phyloP scores from a whole-genome alignment of 2,888 invertebrate species.

The Sepiola atlantica region DNA sequence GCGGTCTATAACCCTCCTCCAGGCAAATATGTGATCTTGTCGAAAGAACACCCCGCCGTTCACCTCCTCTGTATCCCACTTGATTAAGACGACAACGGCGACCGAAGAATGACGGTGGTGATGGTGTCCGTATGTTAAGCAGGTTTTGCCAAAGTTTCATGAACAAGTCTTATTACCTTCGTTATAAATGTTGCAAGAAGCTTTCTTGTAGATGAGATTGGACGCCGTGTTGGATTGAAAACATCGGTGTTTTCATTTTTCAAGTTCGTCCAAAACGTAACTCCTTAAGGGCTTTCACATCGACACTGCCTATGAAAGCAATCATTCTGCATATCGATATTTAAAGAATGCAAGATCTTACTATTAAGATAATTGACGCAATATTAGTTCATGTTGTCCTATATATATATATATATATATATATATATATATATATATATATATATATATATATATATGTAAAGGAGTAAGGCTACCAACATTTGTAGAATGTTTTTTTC shows the following conservation, averaged over 20 bases:
- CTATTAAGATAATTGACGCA: neutral
- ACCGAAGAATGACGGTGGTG: neutral
- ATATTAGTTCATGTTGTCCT: too few species aligned
- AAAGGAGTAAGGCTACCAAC: too few species aligned
- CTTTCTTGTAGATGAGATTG: neutral
- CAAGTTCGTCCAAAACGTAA: neutral
- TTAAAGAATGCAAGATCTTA: neutral
- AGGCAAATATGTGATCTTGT: slow-evolving; percentile 6
- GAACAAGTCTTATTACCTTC: neutral
- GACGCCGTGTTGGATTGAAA: neutral
- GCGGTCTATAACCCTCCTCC: neutral
- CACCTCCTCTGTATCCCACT: neutral
- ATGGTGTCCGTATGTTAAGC: neutral
- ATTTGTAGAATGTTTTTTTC: too few species aligned
- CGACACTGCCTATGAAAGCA: neutral
- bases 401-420: too few species aligned
- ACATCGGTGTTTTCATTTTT: neutral
- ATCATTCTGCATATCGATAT: neutral
- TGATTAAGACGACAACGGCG: neutral
- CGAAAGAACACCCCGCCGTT: neutral
- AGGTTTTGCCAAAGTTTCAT: neutral
- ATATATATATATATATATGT: too few species aligned
- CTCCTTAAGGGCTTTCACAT: neutral
- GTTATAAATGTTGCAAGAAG: neutral
- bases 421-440: too few species aligned